These are phyloP conservation scores for Xenopus tropicalis DNA, from an alignment of 2,113 vertebrate genomes.

Conservation along the genomic window DNA sequence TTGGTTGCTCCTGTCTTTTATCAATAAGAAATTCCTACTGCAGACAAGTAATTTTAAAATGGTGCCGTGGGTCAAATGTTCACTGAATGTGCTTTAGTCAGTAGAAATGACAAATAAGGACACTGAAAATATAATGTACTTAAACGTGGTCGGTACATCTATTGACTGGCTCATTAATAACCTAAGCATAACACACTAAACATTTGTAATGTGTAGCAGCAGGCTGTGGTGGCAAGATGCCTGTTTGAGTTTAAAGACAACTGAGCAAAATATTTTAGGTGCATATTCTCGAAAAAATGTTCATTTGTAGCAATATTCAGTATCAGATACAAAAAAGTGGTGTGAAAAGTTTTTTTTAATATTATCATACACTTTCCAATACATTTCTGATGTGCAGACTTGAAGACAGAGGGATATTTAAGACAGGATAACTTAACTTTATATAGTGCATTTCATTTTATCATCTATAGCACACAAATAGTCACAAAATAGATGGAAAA, in stretches of 20 bases:
- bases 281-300: too few species aligned
- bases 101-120: conserved; percentile 28
- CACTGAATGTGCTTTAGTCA: conserved; percentile 9
- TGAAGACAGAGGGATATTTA: too few species aligned
- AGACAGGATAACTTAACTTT: too few species aligned
- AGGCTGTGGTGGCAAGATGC: not conserved
- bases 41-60: conserved; percentile 12
- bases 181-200: not conserved
- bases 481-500: too few species aligned
- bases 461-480: too few species aligned
- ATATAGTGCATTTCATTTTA: too few species aligned
- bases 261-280: too few species aligned
- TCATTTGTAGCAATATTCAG: too few species aligned
- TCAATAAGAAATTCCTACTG: not conserved
- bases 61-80: not conserved
- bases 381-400: too few species aligned
- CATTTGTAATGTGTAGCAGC: conserved; percentile 40
- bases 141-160: conserved; percentile 25
- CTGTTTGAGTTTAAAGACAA: not conserved
- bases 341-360: too few species aligned
- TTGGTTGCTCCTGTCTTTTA: not conserved
- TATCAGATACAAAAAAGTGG: too few species aligned
- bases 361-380: too few species aligned
- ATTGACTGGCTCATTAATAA: conserved; percentile 44
- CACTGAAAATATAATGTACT: not conserved